phyloP scores from a whole-genome alignment of 2,888 invertebrate genomes.

The Pseudococcus longispinus region DNA sequence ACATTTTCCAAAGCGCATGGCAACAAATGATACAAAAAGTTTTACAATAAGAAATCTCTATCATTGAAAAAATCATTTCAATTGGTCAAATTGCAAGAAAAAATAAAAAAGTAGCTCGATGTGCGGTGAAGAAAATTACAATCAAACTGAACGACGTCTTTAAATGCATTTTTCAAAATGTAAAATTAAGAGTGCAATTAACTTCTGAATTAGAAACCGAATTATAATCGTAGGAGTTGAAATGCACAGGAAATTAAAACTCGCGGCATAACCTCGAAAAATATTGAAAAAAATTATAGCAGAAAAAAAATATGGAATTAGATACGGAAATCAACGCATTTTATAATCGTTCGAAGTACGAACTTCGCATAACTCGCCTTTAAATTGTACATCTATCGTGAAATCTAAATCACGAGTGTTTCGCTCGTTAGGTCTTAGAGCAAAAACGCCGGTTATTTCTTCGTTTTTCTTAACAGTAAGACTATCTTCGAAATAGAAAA shows the following conservation, averaged over 20 bases:
- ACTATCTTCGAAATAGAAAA: constrained; percentile 93
- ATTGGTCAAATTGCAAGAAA: not conserved
- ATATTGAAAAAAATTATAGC: constrained; percentile 21
- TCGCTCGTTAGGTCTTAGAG: constrained; percentile 93
- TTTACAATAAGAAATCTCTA: not conserved
- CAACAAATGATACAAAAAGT: not conserved
- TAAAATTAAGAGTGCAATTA: not conserved
- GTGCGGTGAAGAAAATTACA: not conserved
- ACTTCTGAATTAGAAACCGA: not conserved
- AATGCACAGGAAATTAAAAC: constrained; percentile 12
- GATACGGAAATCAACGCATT: constrained; percentile 76
- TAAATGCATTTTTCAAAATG: not conserved
- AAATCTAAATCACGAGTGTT: constrained; percentile 98
- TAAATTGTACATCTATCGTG: constrained; percentile 88
- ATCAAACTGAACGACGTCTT: not conserved
- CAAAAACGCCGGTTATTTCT: constrained; percentile 88
- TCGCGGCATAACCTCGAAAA: not conserved
- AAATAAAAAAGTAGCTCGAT: not conserved
- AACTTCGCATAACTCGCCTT: constrained; percentile 85
- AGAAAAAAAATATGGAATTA: not conserved
- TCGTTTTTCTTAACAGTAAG: constrained; percentile 95
- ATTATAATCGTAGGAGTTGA: not conserved
- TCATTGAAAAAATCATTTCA: not conserved
- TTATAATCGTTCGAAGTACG: constrained; percentile 86
- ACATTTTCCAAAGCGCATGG: not conserved